phyloP scores from a whole-genome alignment of 2,113 vertebrate species.

The Oriolus oriolus region DNA sequence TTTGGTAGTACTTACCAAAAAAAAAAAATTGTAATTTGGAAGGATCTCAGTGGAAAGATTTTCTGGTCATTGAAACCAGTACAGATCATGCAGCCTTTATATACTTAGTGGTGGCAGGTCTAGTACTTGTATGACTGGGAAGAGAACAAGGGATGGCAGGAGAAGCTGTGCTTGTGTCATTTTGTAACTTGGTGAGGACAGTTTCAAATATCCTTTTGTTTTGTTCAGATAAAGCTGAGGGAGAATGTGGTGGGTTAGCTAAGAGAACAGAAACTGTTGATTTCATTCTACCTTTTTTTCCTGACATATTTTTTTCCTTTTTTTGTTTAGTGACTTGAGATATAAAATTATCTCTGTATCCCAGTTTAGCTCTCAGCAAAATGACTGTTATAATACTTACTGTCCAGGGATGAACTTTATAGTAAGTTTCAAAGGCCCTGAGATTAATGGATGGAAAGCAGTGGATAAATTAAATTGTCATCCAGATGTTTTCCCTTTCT shows the following conservation, averaged over 20 bases:
- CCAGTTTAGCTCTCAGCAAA: not conserved
- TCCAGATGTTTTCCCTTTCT: conserved; percentile 35
- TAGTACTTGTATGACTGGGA: not conserved
- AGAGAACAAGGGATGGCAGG: not conserved
- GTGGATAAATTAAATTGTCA: conserved; percentile 6
- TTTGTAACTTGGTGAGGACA: not conserved
- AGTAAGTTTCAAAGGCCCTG: not conserved
- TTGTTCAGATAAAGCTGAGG: not conserved
- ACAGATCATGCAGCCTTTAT: not conserved
- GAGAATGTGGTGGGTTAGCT: not conserved
- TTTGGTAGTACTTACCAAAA: not conserved
- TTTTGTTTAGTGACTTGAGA: not conserved
- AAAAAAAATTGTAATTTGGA: not conserved
- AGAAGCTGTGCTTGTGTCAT: not conserved
- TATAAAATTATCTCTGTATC: not conserved
- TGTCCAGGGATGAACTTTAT: not conserved
- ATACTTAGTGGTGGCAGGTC: not conserved
- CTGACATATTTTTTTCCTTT: not conserved
- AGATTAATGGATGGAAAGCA: not conserved
- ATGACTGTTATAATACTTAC: not conserved
- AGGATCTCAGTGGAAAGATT: not conserved
- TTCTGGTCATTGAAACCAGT: not conserved
- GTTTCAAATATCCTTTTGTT: not conserved
- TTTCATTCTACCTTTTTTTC: not conserved
- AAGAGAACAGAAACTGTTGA: not conserved